Percentiles rank a stretch among this genome's conserved stretches.
Evolutionary conservation across 2,888 invertebrate species (phyloP).

Genomic region (Pristionchus arcanus): DNA sequence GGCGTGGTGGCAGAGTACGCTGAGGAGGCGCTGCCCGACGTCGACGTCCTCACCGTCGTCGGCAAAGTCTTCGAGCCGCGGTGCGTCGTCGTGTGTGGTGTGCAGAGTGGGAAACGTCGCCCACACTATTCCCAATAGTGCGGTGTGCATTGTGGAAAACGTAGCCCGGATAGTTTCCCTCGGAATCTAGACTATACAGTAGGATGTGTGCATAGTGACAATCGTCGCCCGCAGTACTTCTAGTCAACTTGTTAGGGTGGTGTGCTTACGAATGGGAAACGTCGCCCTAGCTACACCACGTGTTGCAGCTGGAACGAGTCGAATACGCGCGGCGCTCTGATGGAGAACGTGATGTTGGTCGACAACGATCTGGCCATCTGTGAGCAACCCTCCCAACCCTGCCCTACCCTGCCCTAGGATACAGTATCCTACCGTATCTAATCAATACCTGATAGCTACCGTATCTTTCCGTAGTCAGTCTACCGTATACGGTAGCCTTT

Average conservation of each 20-base stretch:
- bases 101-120: too few relatives aligned
- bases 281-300: neutral
- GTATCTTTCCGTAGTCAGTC: neutral
- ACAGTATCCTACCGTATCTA: neutral
- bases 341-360: neutral
- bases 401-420: too few relatives aligned
- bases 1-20: neutral
- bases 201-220: too few relatives aligned
- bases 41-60: neutral
- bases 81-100: neutral
- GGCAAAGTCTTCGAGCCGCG: neutral
- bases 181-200: too few relatives aligned
- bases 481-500: too few relatives aligned
- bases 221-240: too few relatives aligned
- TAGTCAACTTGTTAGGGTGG: too few relatives aligned
- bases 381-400: neutral
- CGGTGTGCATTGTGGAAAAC: too few relatives aligned
- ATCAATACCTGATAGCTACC: too few relatives aligned
- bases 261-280: neutral
- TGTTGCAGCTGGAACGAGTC: slow-evolving; percentile 35
- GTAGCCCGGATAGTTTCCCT: too few relatives aligned
- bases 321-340: neutral
- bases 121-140: too few relatives aligned
- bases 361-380: slow-evolving; percentile 11
- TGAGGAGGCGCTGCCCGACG: neutral